phyloP scores from a whole-genome alignment of 2,797 vertebrate species.

The Chlorospingus semifuscus region DNA sequence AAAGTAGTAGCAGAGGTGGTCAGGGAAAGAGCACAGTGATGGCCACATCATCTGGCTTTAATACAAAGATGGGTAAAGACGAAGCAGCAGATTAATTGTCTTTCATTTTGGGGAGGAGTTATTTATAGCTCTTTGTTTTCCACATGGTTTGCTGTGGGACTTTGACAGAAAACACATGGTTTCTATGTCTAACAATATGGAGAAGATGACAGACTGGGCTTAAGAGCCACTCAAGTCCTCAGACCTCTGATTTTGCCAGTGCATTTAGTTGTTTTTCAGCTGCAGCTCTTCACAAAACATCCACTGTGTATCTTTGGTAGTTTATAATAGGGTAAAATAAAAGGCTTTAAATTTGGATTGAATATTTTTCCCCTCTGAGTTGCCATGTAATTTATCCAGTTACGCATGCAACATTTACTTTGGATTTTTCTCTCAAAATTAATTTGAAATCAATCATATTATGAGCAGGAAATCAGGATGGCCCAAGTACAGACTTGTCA shows the following conservation, averaged over 20 bases:
- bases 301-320: neutral
- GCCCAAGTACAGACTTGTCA: neutral
- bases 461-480: neutral
- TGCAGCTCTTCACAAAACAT: neutral
- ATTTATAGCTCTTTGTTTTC: slow-evolving; percentile 61
- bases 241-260: neutral
- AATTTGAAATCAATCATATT: neutral
- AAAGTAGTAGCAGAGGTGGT: neutral
- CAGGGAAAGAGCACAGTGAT: neutral
- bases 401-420: neutral
- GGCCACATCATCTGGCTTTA: neutral
- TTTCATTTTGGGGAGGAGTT: slow-evolving; percentile 2
- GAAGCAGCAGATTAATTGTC: neutral
- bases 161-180: slow-evolving; percentile 40
- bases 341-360: neutral
- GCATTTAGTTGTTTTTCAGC: neutral
- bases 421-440: neutral
- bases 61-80: neutral
- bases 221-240: neutral
- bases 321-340: neutral
- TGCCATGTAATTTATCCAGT: neutral
- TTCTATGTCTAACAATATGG: slow-evolving; percentile 1
- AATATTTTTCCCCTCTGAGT: neutral
- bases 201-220: neutral
- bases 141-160: slow-evolving; percentile 40